Conservation (phyloP, 2,888 invertebrate species). For the Thyatira batis region DNA sequence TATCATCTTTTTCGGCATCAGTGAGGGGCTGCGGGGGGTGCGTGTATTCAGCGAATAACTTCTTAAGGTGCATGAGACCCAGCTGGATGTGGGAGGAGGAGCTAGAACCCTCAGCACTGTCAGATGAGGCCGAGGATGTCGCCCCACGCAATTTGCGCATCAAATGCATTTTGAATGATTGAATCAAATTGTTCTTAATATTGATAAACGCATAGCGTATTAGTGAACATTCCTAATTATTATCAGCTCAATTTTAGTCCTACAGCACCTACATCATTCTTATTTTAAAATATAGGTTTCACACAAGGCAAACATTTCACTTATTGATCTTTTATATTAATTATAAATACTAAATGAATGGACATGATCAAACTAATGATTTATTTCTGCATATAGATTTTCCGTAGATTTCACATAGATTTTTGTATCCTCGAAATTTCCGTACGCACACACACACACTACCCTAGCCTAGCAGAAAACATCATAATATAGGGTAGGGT, state of each 20-base stretch:
- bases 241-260: conserved; percentile 17
- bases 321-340: no score
- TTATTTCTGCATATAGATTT: conserved; percentile 13
- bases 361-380: conserved; percentile 12
- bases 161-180: conserved; percentile 87
- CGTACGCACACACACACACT: conserved; percentile 29
- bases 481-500: no score
- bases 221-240: conserved; percentile 11
- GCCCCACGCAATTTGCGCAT: conserved; percentile 93
- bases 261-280: no score
- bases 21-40: conserved; percentile 92
- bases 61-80: conserved; percentile 97
- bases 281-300: no score
- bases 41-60: conserved; percentile 96
- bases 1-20: conserved; percentile 93
- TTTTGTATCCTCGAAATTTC: conserved; percentile 28
- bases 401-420: conserved; percentile 23
- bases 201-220: not conserved
- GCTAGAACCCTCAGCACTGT: conserved; percentile 82
- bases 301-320: no score
- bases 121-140: conserved; percentile 72
- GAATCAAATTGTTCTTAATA: not conserved
- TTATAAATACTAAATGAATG: no score
- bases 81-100: conserved; percentile 92
- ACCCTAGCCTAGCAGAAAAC: no score